Evolutionary conservation across 2,113 vertebrate genomes (phyloP).

Genomic region (Cygnus buccinator): DNA sequence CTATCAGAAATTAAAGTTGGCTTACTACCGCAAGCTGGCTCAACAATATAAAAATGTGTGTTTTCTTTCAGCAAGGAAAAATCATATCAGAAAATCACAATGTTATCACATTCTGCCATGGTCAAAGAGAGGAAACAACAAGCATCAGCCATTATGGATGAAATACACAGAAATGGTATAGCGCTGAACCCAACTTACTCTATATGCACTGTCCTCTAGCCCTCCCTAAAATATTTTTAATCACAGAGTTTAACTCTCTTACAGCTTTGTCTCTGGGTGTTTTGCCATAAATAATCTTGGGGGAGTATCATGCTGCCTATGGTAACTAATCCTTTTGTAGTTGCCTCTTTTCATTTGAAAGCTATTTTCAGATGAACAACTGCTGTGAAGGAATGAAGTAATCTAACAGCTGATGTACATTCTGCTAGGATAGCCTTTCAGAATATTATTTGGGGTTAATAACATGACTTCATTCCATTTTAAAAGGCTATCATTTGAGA

Average conservation of each 20-base stretch:
- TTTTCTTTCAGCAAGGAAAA: constrained; percentile 75
- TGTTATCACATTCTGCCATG: constrained; percentile 87
- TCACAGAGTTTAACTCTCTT: constrained; percentile 59
- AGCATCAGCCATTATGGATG: constrained; percentile 91
- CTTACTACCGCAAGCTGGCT: background rate
- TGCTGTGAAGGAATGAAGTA: constrained; percentile 83
- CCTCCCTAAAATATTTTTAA: constrained; percentile 45
- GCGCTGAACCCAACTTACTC: constrained; percentile 37
- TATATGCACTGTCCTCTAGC: constrained; percentile 5
- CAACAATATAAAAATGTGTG: constrained; percentile 63
- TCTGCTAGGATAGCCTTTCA: constrained; percentile 80
- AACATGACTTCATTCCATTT: constrained; percentile 64
- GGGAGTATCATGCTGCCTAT: constrained; percentile 79
- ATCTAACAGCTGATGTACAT: constrained; percentile 89
- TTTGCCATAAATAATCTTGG: constrained; percentile 82
- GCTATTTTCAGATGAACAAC: constrained; percentile 93
- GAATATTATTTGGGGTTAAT: constrained; percentile 78
- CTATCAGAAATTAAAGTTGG: background rate
- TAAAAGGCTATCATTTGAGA: constrained; percentile 33
- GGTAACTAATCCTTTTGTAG: constrained; percentile 90
- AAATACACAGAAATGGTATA: constrained; percentile 89
- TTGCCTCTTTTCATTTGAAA: constrained; percentile 83
- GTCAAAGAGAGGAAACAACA: constrained; percentile 90
- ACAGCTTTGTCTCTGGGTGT: constrained; percentile 57
- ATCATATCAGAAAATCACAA: constrained; percentile 60